Base-by-base conservation (phyloP, 2,113 vertebrate genomes). In the Aphyosemion australe region DNA sequence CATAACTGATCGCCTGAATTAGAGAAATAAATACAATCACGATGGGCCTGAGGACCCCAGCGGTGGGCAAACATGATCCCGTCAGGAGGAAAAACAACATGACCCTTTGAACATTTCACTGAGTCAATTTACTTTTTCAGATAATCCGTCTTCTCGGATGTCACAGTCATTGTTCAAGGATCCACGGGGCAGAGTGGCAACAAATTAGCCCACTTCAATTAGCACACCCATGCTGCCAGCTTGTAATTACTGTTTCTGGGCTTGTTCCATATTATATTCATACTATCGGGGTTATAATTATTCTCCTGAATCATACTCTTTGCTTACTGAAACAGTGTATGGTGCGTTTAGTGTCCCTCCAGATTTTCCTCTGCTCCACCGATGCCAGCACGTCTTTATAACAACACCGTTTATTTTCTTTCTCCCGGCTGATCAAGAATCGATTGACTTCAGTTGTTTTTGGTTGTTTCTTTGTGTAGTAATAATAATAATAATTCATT, bases 221-320 rank as follows among this genome's bases (percentile, higher is more conserved):
- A 85, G 72, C 65, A 69, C 46, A 72, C 55, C 42, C 62, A 69
- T 82, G 69, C 58, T 56, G 73, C 81, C 73, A 80, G 76, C 73
- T 72, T 75, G 67, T 84, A 79, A 87, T 88, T 83, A 83, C 71
- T 67, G 60, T 84, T 81, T 58, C 62, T 84, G 79, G 76, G 76
- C 62, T 82, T 69, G 80, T 79, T 90, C 70, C 76, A 77, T 74
- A 74, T 72, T 80, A 69, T 75, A 62, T 67, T 83, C 60, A 68
- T 73, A 53, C 60, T 79, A 59, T 65, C 12, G n/a, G 72, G 79
- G 56, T 69, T 68, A 41, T 72, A 80, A 82, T 87, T 83, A 79
- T 81, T 79, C 66, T 66, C 37, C 56, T 63, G 57, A 69, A 66
- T 78, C 59, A 43, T 45, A 51, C 3, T 72, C 48, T 62, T 69